Conservation (phyloP, 2,888 invertebrate species). For the Ctenicera cuprea region DNA sequence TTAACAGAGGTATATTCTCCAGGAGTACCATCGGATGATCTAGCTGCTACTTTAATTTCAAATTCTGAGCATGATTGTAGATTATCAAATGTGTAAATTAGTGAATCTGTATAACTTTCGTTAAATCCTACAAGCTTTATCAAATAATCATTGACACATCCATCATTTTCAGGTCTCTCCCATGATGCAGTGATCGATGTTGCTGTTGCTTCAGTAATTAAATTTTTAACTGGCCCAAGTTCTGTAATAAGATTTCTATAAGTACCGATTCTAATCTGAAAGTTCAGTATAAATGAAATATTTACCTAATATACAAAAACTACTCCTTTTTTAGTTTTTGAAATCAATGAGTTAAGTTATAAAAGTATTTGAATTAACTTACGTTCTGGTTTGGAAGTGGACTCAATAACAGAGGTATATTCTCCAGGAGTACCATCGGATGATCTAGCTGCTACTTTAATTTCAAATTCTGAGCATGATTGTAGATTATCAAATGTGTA, state of each 20-base stretch:
- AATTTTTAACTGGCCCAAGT: conserved; percentile 30
- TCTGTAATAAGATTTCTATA: conserved; percentile 10
- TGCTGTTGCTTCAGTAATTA: not conserved
- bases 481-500: conserved; percentile 37
- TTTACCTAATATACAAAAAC: not conserved
- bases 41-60: conserved; percentile 39
- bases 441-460: conserved; percentile 38
- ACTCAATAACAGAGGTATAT: not conserved
- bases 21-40: not conserved
- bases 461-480: conserved; percentile 47
- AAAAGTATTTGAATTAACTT: conserved; percentile 9
- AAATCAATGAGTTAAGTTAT: no score
- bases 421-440: not conserved
- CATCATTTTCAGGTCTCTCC: conserved; percentile 37
- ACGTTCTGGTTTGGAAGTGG: conserved; percentile 9
- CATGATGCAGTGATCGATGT: conserved; percentile 40
- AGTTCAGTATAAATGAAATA: not conserved
- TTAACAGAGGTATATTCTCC: conserved; percentile 7
- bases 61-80: conserved; percentile 50
- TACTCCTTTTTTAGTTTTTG: no score
- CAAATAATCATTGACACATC: conserved; percentile 41
- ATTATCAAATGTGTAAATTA: conserved; percentile 13
- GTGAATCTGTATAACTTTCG: not conserved
- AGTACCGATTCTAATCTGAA: not conserved
- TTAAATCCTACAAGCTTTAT: not conserved